These are phyloP conservation scores for Artibeus jamaicensis DNA, from an alignment of 2,797 vertebrate genomes.

Conservation along the genomic window DNA sequence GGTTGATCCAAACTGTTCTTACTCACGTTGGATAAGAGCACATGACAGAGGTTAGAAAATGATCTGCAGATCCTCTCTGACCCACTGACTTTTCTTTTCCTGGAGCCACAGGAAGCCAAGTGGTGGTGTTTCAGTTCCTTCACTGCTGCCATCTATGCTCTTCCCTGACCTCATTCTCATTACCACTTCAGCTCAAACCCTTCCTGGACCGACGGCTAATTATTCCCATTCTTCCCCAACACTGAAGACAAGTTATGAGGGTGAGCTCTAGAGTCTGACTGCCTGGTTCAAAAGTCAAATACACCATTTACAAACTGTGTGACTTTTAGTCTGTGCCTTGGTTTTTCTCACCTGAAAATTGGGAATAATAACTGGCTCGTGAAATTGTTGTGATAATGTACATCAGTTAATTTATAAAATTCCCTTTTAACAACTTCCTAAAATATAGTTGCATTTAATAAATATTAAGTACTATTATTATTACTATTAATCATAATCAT, in stretches of 20 bases:
- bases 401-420: not conserved
- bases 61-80: not conserved
- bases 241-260: not conserved
- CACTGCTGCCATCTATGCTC: rapidly evolving
- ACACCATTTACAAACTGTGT: not conserved
- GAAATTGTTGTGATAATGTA: not conserved
- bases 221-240: not conserved
- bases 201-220: not conserved
- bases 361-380: not conserved
- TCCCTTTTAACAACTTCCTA: not conserved
- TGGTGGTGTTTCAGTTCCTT: not conserved
- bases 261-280: not conserved
- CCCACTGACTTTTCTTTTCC: not conserved
- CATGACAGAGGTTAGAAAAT: not conserved
- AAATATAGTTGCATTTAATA: not conserved
- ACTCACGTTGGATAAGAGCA: not conserved
- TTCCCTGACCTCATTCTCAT: not conserved
- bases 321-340: not conserved
- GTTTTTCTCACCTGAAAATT: not conserved
- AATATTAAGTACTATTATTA: not conserved
- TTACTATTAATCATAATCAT: not conserved
- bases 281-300: not conserved
- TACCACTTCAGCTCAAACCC: not conserved
- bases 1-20: not conserved
- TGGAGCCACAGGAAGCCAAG: not conserved